Evolutionary conservation across 2,797 vertebrate genomes (phyloP).

Genomic region (Phoxinus dragarum): DNA sequence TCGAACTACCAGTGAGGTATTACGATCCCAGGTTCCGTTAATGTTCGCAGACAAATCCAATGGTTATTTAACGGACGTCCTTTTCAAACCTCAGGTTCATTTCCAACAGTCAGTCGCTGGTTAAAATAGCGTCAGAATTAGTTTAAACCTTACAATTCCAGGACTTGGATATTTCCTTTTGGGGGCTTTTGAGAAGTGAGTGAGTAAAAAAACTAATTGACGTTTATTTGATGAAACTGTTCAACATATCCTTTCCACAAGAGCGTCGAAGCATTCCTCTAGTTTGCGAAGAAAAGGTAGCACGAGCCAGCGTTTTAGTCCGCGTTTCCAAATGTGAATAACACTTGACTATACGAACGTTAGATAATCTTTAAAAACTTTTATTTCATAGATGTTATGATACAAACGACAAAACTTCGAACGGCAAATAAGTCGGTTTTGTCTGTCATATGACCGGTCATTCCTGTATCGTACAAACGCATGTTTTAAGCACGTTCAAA

Average conservation of each 20-base stretch:
- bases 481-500: background rate
- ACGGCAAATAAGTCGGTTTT: conserved; percentile 12
- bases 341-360: background rate
- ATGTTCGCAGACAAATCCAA: conserved; percentile 41
- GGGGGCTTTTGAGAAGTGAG: conserved; percentile 16
- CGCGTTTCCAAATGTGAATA: background rate
- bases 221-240: conserved; percentile 5
- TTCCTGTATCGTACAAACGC: background rate
- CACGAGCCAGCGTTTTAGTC: background rate
- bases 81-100: conserved; percentile 48
- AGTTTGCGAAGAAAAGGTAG: background rate
- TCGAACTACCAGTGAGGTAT: conserved; percentile 1
- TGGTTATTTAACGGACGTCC: conserved; percentile 34
- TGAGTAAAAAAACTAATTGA: background rate
- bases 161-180: background rate
- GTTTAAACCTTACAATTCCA: conserved; percentile 36
- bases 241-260: conserved; percentile 26
- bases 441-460: background rate
- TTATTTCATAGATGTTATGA: conserved; percentile 5
- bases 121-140: conserved; percentile 25
- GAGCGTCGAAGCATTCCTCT: conserved; percentile 26
- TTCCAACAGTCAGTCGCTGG: conserved; percentile 28
- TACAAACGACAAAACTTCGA: conserved; percentile 17
- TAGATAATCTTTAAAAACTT: conserved; percentile 14
- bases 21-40: conserved; percentile 23